Percentiles rank a stretch among this genome's conserved stretches.
Conservation (phyloP, 2,113 vertebrate genomes). For the Alexandromys fortis region DNA sequence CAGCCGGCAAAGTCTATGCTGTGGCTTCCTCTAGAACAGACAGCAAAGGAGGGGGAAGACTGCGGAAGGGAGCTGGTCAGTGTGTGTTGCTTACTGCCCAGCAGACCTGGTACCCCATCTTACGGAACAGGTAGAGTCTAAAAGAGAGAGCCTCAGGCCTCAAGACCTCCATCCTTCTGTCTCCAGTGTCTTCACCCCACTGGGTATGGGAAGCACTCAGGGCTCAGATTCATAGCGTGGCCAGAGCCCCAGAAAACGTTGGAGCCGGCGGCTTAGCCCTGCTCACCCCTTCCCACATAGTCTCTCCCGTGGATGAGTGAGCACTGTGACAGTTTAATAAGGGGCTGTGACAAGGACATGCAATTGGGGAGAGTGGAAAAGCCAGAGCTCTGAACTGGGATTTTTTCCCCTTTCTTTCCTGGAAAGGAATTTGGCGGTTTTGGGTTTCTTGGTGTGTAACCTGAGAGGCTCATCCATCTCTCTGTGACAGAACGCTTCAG, state of each 20-base stretch:
- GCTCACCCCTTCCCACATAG: not conserved
- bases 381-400: not conserved
- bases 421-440: slow-evolving; percentile 48
- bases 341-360: not conserved
- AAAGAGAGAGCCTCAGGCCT: slow-evolving; percentile 55
- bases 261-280: not conserved
- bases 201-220: slow-evolving; percentile 14
- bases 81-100: slow-evolving; percentile 60
- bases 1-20: not conserved
- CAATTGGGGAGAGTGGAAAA: slow-evolving; percentile 44
- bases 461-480: slow-evolving; percentile 71
- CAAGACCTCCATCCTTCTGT: slow-evolving; percentile 63
- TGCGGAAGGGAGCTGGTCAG: not conserved
- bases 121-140: slow-evolving; percentile 47
- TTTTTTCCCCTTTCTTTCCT: not conserved
- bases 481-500: slow-evolving; percentile 21
- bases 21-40: not conserved
- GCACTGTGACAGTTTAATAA: slow-evolving; percentile 40
- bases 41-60: not conserved
- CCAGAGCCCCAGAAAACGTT: slow-evolving; percentile 30
- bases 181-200: slow-evolving; percentile 68
- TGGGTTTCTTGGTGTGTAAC: slow-evolving; percentile 60
- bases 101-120: not conserved
- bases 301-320: slow-evolving; percentile 20
- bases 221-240: slow-evolving; percentile 51